Evolutionary conservation across 2,888 invertebrate species (phyloP).

Genomic region (Cantharis rustica): DNA sequence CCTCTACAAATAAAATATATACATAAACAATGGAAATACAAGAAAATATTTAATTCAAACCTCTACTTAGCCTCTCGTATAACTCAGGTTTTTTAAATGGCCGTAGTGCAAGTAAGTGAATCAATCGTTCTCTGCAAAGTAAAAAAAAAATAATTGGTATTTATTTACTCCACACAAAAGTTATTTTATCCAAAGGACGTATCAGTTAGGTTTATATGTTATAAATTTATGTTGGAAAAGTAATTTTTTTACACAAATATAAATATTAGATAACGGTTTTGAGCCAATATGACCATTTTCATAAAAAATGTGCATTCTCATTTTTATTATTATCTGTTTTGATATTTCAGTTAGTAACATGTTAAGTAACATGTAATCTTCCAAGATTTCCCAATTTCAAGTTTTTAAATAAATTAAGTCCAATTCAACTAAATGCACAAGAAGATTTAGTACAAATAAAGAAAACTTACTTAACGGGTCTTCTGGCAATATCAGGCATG

Average conservation of each 20-base stretch:
- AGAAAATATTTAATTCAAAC: conserved; percentile 59
- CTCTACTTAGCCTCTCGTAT: conserved; percentile 77
- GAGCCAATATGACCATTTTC: neutral
- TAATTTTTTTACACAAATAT: neutral
- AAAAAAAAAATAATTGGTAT: neutral
- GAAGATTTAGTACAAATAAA: neutral
- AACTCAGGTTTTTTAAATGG: conserved; percentile 94
- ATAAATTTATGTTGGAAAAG: neutral
- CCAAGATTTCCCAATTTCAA: neutral
- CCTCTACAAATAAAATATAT: conserved; percentile 66
- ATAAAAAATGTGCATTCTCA: neutral
- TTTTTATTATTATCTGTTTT: neutral
- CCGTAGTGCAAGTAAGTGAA: conserved; percentile 90
- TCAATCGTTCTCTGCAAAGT: conserved; percentile 83
- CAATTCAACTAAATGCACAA: neutral
- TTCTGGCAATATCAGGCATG: conserved; percentile 70
- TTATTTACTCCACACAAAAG: neutral
- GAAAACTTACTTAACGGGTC: conserved; percentile 57
- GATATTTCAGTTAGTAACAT: neutral
- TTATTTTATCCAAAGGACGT: neutral
- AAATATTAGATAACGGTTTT: neutral
- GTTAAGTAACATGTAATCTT: neutral
- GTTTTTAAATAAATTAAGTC: neutral
- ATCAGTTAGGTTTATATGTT: neutral
- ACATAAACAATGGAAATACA: neutral